Base-by-base conservation (phyloP, 2,797 vertebrate genomes). In the Anomalospiza imberbis region DNA sequence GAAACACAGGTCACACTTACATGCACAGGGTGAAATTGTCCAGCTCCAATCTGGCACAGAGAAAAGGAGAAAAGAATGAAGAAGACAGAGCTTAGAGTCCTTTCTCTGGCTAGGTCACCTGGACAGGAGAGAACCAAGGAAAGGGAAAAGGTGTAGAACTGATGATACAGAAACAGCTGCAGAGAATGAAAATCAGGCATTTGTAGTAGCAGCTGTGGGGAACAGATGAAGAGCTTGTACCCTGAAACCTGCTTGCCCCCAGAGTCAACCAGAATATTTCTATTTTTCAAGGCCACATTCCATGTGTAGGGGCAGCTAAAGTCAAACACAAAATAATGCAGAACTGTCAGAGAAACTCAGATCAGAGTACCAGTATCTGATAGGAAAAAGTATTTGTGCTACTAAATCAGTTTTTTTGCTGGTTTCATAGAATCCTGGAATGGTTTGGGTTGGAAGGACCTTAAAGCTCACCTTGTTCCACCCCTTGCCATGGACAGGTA, bases 1-100 rank as follows among this genome's bases (percentile, higher is more conserved):
- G 94, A 85, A 96, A 97, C 94, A 97, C 81, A 96, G 96, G 89
- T 96, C 96, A 95, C 97, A 98, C 98, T 98, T 98, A 98, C 97
- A 98, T 97, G 97, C 97, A 97, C 97, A 97, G 97, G 98, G 91
- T 97, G 97, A 97, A 97, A 97, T 93, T 97, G 97, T 98, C 96
- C 97, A 97, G 97, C 92, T 98, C 97, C 98, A 96, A 96, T 97
- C 96, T 91, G 97, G 98, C 97, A 97, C 97, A 98, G 97, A 98
- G 97, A 98, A 97, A 98, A 98, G 96, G 97, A 98, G 86, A 97
- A 97, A 97, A 98, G 97, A 98, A 94, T 97, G 97, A 90, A 97
- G 97, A 91, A 81, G 96, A 98, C 94, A 98, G 97, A 97, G 93
- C 97, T 94, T 97, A 97, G 93, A 96, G 77, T 95, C 97, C 94